These are phyloP conservation scores for Thymelicus acteon DNA, from an alignment of 2,888 invertebrate genomes.

Conservation along the genomic window DNA sequence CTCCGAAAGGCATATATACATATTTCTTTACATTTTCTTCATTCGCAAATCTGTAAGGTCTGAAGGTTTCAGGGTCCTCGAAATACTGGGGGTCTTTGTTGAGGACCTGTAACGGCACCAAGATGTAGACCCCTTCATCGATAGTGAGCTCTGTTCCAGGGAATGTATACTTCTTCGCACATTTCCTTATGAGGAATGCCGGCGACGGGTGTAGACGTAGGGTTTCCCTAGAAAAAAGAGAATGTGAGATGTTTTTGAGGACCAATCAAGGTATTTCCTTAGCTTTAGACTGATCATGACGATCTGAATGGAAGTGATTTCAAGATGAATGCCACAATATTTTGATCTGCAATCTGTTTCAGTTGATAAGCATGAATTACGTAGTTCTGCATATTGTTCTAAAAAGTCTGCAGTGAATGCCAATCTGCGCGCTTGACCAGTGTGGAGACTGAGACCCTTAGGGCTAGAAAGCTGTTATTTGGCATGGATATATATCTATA, in stretches of 20 bases:
- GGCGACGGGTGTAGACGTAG: conserved; percentile 53
- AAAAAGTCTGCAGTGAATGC: no score
- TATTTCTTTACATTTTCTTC: conserved; percentile 41
- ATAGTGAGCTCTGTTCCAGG: conserved; percentile 43
- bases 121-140: conserved; percentile 41
- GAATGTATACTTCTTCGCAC: conserved; percentile 42
- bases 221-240: conserved; percentile 54
- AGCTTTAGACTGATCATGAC: no score
- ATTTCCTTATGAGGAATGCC: conserved; percentile 42
- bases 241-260: conserved; percentile 50
- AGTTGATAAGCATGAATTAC: no score
- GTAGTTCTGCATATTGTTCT: no score
- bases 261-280: conserved; percentile 42
- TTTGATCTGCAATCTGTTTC: no score
- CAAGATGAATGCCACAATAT: no score
- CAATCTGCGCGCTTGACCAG: no score
- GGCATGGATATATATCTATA: no score
- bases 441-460: no score
- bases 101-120: conserved; percentile 43
- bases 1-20: conserved; percentile 46
- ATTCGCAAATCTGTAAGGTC: conserved; percentile 47
- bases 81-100: conserved; percentile 45
- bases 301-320: no score
- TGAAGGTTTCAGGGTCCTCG: conserved; percentile 45
- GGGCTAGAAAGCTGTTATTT: no score